A percentile compares a stretch with the other conserved stretches of the same genome.
These are phyloP conservation scores for Montipora sp. DNA, from an alignment of 64 coral and sea anemone genomes.

Conservation along the genomic window DNA sequence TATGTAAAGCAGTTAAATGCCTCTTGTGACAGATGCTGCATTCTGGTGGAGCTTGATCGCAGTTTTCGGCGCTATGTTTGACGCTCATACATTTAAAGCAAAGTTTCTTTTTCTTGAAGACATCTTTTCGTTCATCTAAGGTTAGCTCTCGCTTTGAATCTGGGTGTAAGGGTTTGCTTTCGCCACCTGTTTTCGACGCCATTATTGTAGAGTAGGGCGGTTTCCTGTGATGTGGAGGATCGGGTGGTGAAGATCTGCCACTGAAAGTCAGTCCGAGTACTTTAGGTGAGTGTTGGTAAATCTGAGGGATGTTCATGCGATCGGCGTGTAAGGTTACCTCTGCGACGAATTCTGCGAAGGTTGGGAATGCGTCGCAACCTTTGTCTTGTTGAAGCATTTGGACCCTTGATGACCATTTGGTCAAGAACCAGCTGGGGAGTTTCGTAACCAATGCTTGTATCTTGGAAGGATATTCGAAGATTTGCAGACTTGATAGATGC, in stretches of 20 bases:
- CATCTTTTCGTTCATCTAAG: constrained; percentile 22
- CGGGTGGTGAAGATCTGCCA: background rate
- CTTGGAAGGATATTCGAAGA: constrained; percentile 71
- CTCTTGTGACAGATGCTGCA: constrained; percentile 60
- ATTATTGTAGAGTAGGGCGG: background rate
- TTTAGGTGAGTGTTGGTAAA: background rate
- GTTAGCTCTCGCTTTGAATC: constrained; percentile 31
- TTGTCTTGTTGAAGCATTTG: constrained; percentile 55
- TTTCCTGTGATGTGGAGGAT: background rate
- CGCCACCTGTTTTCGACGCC: background rate
- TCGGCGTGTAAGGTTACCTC: constrained; percentile 70
- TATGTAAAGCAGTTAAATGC: constrained; percentile 65
- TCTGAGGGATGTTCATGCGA: constrained; percentile 70
- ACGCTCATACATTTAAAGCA: constrained; percentile 62
- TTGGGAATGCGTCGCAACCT: constrained; percentile 54
- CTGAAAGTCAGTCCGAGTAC: background rate
- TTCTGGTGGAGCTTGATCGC: constrained; percentile 27
- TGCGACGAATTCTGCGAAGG: constrained; percentile 53
- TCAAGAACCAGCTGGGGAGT: constrained; percentile 65
- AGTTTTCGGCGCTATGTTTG: constrained; percentile 48
- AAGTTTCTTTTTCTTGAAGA: constrained; percentile 55
- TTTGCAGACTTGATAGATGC: constrained; percentile 36
- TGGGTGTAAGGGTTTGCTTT: background rate
- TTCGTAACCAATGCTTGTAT: constrained; percentile 65
- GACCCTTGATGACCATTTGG: constrained; percentile 59